Evolutionary conservation across 2,797 vertebrate species (phyloP), one percentile per base, ranked within the genome.

Genomic region (Microhierax caerulescens): DNA sequence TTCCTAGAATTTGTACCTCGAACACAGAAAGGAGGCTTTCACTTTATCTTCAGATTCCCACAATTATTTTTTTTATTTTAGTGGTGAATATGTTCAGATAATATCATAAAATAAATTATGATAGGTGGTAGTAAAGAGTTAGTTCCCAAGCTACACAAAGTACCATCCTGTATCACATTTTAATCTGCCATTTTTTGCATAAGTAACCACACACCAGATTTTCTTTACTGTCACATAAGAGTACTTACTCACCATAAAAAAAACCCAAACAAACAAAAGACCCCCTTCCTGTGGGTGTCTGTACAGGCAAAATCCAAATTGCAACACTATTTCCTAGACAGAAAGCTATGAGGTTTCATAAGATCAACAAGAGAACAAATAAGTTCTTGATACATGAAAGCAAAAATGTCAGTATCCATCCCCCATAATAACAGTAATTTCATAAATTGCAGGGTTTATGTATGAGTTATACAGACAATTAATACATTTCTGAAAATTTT

Each of bases 401-500:
- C 27, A 73, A 94, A 88, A 91, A 32, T 43, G 7, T 50, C 39
- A 19, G 32, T 48, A 59, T 41, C 36, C 28, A 48, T 63, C 45
- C 47, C 23, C 48, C 32, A 51, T 79, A 91, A 74, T 86, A 89
- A 67, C 4, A 92, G 9, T 54, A 83, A 78, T 75, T 57, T 60
- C 53, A 61, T 90, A 88, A 83, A 94, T 59, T 83, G 25, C 43
- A 68, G 72, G 60, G 41, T 54, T 96, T 93, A 18, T 48, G 13
- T 41, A 30, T 2, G 5, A 57, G 11, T 53, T 78, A 48, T 32
- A 48, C 10, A 64, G 48, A 45, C 10, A 93, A 93, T 63, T 82
- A 87, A 85, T 68, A 47, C 3, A 67, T 57, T 93, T 74, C 51
- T 81, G 28, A 72, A 78, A 78, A 68, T 37, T 1, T 32, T 53